phyloP scores from a whole-genome alignment of 1,140 invertebrate genomes.

The Drosophila santomea region DNA sequence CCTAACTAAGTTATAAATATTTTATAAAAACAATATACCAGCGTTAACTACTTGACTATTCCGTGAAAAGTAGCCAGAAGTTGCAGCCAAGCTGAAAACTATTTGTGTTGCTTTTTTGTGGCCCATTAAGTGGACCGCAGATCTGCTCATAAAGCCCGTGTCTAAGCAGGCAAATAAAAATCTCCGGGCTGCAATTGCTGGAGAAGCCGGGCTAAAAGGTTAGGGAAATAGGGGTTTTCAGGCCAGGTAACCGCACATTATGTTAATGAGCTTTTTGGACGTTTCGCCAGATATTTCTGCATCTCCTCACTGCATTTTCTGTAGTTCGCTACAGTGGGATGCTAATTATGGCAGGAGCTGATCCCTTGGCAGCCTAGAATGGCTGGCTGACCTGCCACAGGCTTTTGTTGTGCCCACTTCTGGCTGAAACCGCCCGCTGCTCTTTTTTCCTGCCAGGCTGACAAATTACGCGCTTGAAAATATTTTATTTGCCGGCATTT shows the following conservation, averaged over 20 bases:
- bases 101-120: slow-evolving; percentile 30
- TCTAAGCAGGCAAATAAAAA: slow-evolving; percentile 41
- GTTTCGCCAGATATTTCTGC: slow-evolving; percentile 29
- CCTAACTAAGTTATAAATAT: not conserved
- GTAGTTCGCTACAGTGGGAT: slow-evolving; percentile 22
- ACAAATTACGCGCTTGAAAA: slow-evolving; percentile 59
- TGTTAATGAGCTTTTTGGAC: slow-evolving; percentile 75
- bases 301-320: not conserved
- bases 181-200: slow-evolving; percentile 26
- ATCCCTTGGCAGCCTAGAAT: slow-evolving; percentile 21
- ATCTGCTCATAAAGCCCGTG: slow-evolving; percentile 38
- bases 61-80: not conserved
- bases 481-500: slow-evolving; percentile 28
- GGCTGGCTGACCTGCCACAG: slow-evolving; percentile 28
- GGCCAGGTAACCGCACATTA: slow-evolving; percentile 70
- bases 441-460: slow-evolving; percentile 23
- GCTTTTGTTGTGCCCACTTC: slow-evolving; percentile 29
- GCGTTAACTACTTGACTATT: not conserved
- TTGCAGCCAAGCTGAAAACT: slow-evolving; percentile 14
- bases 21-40: not conserved
- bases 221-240: slow-evolving; percentile 15
- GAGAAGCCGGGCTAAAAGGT: slow-evolving; percentile 8
- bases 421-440: not conserved
- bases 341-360: slow-evolving; percentile 44
- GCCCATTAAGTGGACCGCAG: slow-evolving; percentile 58